Conservation (phyloP, 2,797 vertebrate genomes). For the Tragopan temminckii region DNA sequence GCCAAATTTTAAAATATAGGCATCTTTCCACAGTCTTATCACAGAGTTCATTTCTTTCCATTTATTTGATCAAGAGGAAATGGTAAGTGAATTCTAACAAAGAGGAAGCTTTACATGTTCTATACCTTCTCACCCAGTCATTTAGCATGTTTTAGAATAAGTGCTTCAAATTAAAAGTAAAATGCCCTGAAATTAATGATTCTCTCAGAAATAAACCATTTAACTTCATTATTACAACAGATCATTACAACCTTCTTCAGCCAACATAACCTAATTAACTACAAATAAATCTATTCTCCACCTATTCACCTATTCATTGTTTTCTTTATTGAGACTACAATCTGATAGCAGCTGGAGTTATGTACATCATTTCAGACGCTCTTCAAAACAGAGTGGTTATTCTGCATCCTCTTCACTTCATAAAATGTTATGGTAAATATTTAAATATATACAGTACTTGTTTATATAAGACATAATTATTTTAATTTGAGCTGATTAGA, state of each 20-base stretch:
- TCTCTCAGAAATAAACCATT: not conserved
- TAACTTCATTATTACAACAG: not conserved
- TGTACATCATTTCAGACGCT: not conserved
- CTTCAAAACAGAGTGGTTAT: not conserved
- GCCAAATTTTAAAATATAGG: not conserved
- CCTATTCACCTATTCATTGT: not conserved
- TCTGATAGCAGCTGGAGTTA: not conserved
- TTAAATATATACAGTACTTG: conserved; percentile 20
- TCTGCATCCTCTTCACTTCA: not conserved
- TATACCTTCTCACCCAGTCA: not conserved
- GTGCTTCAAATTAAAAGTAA: not conserved
- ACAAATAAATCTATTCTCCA: not conserved
- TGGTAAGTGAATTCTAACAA: not conserved
- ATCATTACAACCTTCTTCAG: not conserved
- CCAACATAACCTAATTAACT: not conserved
- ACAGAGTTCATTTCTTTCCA: not conserved
- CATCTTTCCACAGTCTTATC: not conserved
- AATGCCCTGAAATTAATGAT: not conserved
- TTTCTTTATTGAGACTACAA: not conserved
- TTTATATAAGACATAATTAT: conserved; percentile 53
- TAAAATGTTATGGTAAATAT: conserved; percentile 27
- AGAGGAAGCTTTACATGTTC: not conserved
- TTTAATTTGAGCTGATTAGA: conserved; percentile 30
- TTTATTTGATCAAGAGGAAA: not conserved
- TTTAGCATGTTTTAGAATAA: not conserved